Conservation (phyloP, 2,797 vertebrate genomes). For the Ataeniobius toweri region DNA sequence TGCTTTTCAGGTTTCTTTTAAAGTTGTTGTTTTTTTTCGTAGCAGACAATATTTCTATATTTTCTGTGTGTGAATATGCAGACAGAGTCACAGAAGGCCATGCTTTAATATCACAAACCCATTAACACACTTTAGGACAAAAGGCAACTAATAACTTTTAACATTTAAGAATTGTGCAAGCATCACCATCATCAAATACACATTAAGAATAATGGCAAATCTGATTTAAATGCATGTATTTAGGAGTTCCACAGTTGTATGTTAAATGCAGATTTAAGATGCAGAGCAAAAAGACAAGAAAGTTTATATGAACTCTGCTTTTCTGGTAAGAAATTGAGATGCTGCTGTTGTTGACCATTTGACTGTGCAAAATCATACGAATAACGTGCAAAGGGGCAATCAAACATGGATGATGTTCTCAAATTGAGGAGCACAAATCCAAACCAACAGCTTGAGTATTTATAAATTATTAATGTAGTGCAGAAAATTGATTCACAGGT, state of each 20-base stretch:
- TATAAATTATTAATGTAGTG: not conserved
- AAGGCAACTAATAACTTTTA: not conserved
- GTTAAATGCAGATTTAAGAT: not conserved
- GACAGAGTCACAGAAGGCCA: not conserved
- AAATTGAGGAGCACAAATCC: not conserved
- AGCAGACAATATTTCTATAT: not conserved
- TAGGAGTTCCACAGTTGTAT: not conserved
- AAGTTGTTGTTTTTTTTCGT: not conserved
- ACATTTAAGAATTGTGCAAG: accelerated
- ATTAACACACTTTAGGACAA: not conserved
- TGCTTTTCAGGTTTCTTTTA: conserved; percentile 12
- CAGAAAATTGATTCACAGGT: not conserved
- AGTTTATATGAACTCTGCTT: not conserved
- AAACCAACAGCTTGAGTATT: not conserved
- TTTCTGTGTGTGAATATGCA: not conserved
- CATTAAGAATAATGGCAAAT: not conserved
- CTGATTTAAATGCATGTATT: not conserved
- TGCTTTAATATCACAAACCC: conserved; percentile 1
- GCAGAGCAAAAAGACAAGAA: not conserved
- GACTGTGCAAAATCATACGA: not conserved
- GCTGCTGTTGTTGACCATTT: not conserved
- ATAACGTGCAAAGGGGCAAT: not conserved
- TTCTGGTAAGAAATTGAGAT: not conserved
- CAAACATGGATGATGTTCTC: not conserved
- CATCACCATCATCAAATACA: not conserved